Percentiles rank a stretch among this genome's conserved stretches.
These are phyloP conservation scores for Lagopus leucura DNA, from an alignment of 2,113 vertebrate genomes.

Conservation along the genomic window DNA sequence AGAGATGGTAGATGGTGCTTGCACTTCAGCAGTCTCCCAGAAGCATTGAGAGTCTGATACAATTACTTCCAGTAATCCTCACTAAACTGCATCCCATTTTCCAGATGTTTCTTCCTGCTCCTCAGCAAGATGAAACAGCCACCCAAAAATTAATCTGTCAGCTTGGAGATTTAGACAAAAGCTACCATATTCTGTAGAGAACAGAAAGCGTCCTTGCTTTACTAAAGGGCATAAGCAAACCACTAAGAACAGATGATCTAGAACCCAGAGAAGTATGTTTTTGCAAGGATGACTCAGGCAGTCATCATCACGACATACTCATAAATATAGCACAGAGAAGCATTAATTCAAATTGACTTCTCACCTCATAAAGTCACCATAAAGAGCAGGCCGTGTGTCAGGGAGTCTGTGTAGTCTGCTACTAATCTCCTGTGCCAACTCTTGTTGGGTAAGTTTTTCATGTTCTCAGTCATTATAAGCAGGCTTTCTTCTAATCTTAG, in stretches of 20 bases:
- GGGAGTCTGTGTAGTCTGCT: background rate
- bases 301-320: background rate
- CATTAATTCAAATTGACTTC: background rate
- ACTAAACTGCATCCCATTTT: background rate
- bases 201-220: background rate
- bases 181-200: background rate
- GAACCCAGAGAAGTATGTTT: background rate
- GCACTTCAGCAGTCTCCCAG: background rate
- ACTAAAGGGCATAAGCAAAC: background rate
- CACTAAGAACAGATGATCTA: background rate
- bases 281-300: conserved; percentile 26
- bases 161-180: background rate
- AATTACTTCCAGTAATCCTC: background rate
- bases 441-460: background rate
- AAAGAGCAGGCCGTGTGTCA: background rate
- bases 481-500: background rate
- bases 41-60: background rate
- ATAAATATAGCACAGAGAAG: conserved; percentile 1
- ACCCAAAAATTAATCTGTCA: background rate
- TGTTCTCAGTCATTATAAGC: background rate
- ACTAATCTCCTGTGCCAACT: background rate
- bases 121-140: background rate
- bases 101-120: background rate
- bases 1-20: background rate
- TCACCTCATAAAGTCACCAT: background rate